Conservation (phyloP, 2,113 vertebrate species). For the Lampris incognitus region DNA sequence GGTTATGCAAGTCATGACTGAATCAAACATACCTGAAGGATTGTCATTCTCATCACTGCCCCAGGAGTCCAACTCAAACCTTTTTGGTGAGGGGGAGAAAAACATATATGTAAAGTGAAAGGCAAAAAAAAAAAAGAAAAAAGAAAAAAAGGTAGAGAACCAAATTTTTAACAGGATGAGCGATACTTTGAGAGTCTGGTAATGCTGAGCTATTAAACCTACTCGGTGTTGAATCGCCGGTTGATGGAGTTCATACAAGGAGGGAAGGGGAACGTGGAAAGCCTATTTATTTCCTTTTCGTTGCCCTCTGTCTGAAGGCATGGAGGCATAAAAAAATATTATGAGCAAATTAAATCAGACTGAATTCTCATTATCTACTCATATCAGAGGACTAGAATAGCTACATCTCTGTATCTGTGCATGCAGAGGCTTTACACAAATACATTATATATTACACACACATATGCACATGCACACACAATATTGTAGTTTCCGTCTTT, state of each 20-base stretch:
- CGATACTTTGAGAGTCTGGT: no score
- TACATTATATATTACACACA: no score
- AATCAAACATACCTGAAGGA: slow-evolving; percentile 64
- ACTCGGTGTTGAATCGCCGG: slow-evolving; percentile 82
- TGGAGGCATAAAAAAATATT: background rate
- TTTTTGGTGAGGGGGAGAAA: slow-evolving; percentile 33
- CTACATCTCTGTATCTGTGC: background rate
- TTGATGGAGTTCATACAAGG: slow-evolving; percentile 92
- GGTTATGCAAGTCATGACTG: background rate
- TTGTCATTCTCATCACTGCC: slow-evolving; percentile 82
- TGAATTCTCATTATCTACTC: background rate
- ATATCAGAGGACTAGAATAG: background rate
- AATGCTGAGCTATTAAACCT: slow-evolving; percentile 32
- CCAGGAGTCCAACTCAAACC: slow-evolving; percentile 82
- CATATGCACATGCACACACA: no score
- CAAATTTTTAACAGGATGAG: background rate
- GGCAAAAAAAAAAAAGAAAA: background rate
- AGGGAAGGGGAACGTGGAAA: slow-evolving; percentile 94
- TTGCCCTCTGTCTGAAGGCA: slow-evolving; percentile 75
- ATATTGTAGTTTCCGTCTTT: no score
- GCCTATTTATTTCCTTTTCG: slow-evolving; percentile 93
- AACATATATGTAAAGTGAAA: background rate
- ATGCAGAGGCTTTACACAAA: no score
- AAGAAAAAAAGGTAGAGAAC: background rate
- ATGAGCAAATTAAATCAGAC: background rate